Percentiles rank a stretch among this genome's conserved stretches.
Conservation (phyloP, 2,113 vertebrate species). For the Rhinolophus sinicus region DNA sequence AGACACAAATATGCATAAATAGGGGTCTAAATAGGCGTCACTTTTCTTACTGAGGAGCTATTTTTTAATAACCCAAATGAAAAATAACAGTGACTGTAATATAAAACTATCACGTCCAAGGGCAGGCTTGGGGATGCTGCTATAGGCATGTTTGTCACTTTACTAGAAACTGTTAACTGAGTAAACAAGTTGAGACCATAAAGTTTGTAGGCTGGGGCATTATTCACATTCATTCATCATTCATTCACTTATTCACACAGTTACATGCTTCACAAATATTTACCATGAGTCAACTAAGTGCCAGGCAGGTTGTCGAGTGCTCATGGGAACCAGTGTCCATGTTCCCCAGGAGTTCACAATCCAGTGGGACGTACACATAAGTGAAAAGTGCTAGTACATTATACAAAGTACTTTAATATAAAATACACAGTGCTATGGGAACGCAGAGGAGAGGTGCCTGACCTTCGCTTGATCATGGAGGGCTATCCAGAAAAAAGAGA, state of each 20-base stretch:
- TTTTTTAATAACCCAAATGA: not conserved
- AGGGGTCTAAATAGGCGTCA: not conserved
- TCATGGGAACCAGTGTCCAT: not conserved
- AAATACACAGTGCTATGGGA: not conserved
- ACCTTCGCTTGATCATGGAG: not conserved
- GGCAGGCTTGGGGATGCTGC: not conserved
- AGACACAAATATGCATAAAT: not conserved
- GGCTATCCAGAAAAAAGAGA: not conserved
- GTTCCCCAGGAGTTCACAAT: not conserved
- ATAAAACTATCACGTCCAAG: not conserved
- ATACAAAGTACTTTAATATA: not conserved
- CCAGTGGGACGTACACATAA: not conserved
- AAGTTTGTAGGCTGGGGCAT: not conserved
- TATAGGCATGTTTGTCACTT: not conserved
- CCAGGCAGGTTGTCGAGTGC: not conserved
- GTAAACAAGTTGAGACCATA: not conserved
- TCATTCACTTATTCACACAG: not conserved
- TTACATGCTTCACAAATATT: not conserved
- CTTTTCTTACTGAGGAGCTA: not conserved
- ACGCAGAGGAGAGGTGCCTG: not conserved
- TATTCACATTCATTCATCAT: not conserved
- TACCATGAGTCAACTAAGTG: not conserved
- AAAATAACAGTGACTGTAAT: not conserved
- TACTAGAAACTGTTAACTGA: not conserved
- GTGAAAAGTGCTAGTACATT: not conserved